Percentiles rank a stretch among this genome's conserved stretches.
phyloP scores from a whole-genome alignment of 2,888 invertebrate species.

The Sussaba pulchella region DNA sequence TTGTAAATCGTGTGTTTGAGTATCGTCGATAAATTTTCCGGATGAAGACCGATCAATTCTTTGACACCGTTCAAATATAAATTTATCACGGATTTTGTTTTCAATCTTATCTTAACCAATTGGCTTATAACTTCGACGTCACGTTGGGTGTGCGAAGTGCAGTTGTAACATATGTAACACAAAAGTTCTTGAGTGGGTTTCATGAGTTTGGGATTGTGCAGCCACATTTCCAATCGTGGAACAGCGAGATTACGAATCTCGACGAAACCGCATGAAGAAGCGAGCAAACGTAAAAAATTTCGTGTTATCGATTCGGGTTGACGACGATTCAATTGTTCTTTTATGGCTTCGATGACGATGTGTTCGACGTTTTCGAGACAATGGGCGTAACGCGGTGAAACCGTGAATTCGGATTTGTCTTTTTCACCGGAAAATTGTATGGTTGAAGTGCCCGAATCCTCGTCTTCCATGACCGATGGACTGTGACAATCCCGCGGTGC shows the following conservation, averaged over 20 bases:
- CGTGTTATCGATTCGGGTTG: slow-evolving; percentile 94
- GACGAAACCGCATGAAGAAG: slow-evolving; percentile 93
- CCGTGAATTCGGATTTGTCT: slow-evolving; percentile 84
- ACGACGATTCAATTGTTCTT: slow-evolving; percentile 94
- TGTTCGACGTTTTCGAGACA: slow-evolving; percentile 90
- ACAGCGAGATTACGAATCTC: slow-evolving; percentile 94
- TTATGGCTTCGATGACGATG: slow-evolving; percentile 93
- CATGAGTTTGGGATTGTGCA: slow-evolving; percentile 97
- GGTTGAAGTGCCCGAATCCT: slow-evolving; percentile 78
- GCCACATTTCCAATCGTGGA: slow-evolving; percentile 95
- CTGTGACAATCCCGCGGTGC: slow-evolving; percentile 81
- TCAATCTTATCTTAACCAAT: slow-evolving; percentile 95
- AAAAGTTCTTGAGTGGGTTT: slow-evolving; percentile 96
- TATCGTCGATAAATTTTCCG: slow-evolving; percentile 93
- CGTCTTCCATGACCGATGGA: slow-evolving; percentile 82
- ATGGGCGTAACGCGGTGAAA: slow-evolving; percentile 87
- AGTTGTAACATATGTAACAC: slow-evolving; percentile 96
- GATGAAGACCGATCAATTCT: slow-evolving; percentile 94
- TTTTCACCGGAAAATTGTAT: slow-evolving; percentile 78
- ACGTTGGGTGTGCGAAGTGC: slow-evolving; percentile 88
- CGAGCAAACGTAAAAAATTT: slow-evolving; percentile 94
- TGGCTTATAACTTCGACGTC: slow-evolving; percentile 93
- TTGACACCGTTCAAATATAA: slow-evolving; percentile 95
- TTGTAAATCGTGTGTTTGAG: slow-evolving; percentile 97
- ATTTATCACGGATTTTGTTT: slow-evolving; percentile 96